These are phyloP conservation scores for Felis chaus DNA, from an alignment of 2,113 vertebrate species.

Conservation along the genomic window DNA sequence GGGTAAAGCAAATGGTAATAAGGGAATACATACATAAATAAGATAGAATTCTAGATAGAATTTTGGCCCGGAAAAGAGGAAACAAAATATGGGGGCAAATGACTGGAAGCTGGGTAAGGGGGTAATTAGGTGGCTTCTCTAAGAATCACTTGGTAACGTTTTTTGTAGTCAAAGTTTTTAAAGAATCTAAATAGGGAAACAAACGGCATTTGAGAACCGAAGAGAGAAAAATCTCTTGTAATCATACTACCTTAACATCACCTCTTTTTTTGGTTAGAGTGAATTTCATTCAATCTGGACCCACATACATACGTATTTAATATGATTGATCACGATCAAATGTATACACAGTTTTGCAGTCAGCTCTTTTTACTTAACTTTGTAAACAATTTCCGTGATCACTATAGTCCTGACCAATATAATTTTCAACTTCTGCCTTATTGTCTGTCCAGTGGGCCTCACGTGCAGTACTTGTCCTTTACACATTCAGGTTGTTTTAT, in stretches of 20 bases:
- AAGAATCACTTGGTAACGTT: background rate
- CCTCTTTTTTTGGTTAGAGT: background rate
- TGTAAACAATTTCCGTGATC: background rate
- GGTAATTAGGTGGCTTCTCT: background rate
- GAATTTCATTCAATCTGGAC: background rate
- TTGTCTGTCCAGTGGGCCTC: background rate
- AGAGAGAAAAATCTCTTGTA: background rate
- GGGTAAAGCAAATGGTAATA: background rate
- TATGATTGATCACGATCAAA: background rate
- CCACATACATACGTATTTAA: background rate
- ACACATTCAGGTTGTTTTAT: background rate
- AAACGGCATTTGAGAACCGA: background rate
- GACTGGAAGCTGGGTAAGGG: background rate
- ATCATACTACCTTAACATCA: background rate
- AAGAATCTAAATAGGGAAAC: slow-evolving; percentile 2
- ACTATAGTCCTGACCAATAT: background rate
- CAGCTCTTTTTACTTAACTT: background rate
- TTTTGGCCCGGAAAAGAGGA: background rate
- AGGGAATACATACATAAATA: background rate
- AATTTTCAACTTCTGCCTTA: slow-evolving; percentile 29
- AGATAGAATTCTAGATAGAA: background rate
- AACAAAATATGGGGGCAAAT: background rate
- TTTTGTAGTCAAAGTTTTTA: background rate
- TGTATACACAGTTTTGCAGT: background rate
- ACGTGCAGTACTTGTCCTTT: background rate